Conservation (phyloP, 2,888 invertebrate species). For the Drosophila sordidula region DNA sequence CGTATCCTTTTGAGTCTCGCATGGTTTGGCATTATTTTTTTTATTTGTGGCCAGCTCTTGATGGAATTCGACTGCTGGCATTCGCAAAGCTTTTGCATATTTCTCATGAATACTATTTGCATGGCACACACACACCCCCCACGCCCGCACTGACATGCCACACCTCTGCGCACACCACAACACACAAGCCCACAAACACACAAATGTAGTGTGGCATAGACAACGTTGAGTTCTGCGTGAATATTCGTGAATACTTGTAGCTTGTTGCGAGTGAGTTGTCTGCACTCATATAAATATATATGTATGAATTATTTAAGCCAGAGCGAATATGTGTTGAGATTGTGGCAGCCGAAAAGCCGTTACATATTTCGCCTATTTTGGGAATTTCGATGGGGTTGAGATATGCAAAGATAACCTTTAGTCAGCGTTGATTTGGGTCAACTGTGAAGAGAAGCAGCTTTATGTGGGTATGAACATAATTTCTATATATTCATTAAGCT, state of each 20-base stretch:
- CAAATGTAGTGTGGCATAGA: conserved; percentile 11
- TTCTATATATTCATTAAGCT: background rate
- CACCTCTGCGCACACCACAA: background rate
- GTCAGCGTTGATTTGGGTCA: conserved; percentile 30
- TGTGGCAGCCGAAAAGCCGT: conserved; percentile 35
- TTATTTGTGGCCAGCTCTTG: conserved; percentile 42
- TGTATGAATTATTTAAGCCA: conserved; percentile 11
- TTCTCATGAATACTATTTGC: conserved; percentile 73
- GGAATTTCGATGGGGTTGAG: conserved; percentile 21
- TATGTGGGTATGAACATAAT: background rate
- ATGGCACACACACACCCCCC: background rate
- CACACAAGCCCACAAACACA: background rate
- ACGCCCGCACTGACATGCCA: background rate
- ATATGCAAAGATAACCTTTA: conserved; percentile 6
- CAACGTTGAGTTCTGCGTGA: conserved; percentile 69
- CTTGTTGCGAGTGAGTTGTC: conserved; percentile 57
- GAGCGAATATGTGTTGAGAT: conserved; percentile 18
- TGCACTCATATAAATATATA: background rate
- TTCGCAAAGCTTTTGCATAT: conserved; percentile 65
- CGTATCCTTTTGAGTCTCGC: conserved; percentile 59
- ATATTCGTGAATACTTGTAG: conserved; percentile 45
- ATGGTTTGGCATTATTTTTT: conserved; percentile 59
- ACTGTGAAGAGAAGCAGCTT: background rate
- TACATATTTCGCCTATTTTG: conserved; percentile 32
- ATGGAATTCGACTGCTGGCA: conserved; percentile 30